Evolutionary conservation across 2,888 invertebrate genomes (phyloP).

Genomic region (Caenorhabditis wallacei): DNA sequence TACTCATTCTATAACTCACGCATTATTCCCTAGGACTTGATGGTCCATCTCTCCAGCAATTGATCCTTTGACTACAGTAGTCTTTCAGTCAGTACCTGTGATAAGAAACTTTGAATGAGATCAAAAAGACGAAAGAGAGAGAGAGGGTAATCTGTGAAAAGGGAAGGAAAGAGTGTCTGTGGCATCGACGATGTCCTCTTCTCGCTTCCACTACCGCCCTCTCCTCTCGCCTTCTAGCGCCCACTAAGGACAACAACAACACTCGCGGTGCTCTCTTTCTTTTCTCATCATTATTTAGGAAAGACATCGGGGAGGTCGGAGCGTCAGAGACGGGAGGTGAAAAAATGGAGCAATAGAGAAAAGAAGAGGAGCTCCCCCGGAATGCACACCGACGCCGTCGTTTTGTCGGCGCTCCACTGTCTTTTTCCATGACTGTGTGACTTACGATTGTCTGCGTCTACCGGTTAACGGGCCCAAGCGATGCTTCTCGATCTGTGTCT

Average conservation of each 20-base stretch:
- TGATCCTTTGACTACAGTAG: not conserved
- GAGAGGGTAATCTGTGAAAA: constrained; percentile 36
- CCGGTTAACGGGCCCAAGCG: constrained; percentile 6
- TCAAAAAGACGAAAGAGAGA: not conserved
- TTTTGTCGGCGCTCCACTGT: constrained; percentile 32
- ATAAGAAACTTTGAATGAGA: not conserved
- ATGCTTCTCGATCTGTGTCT: constrained; percentile 56
- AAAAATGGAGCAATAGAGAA: constrained; percentile 35
- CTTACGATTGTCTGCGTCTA: constrained; percentile 54
- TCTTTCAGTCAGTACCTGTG: not conserved
- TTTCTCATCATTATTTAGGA: constrained; percentile 59
- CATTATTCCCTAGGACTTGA: constrained; percentile 29
- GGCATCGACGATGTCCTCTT: constrained; percentile 31
- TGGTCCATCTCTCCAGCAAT: constrained; percentile 37
- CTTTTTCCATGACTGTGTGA: constrained; percentile 26
- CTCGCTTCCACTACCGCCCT: constrained; percentile 25
- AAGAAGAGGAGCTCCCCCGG: constrained; percentile 19
- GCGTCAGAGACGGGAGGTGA: constrained; percentile 40
- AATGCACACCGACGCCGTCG: constrained; percentile 44
- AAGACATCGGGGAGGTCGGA: constrained; percentile 59
- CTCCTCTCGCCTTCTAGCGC: constrained; percentile 55
- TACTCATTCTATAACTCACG: constrained; percentile 31
- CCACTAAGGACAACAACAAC: constrained; percentile 58
- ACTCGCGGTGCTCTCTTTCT: constrained; percentile 58
- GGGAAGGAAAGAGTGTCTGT: constrained; percentile 27